phyloP scores from a whole-genome alignment of 2,113 vertebrate species.

The Mustelus asterias region DNA sequence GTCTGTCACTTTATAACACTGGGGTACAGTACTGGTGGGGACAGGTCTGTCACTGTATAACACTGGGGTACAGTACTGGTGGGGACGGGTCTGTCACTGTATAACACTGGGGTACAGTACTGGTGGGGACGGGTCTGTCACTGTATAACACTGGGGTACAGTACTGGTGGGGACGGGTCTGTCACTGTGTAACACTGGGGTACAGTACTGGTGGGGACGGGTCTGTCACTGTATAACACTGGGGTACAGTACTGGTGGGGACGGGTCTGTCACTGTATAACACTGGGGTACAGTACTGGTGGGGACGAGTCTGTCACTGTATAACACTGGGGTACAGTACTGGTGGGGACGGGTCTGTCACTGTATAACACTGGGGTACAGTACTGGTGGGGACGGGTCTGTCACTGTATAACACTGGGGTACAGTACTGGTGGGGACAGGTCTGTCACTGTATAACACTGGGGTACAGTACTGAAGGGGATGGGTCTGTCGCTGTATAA shows the following conservation, averaged over 20 bases:
- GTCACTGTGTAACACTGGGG: not conserved
- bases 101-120: not conserved
- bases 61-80: not conserved
- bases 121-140: not conserved
- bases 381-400: too few relatives aligned
- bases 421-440: too few relatives aligned
- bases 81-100: not conserved
- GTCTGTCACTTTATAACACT: not conserved
- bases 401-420: too few relatives aligned
- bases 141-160: not conserved
- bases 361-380: not conserved
- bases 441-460: too few relatives aligned
- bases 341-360: not conserved
- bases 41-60: too few relatives aligned
- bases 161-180: not conserved
- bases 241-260: conserved; percentile 1
- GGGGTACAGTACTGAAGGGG: too few relatives aligned
- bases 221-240: not conserved
- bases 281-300: not conserved
- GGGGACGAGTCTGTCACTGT: not conserved
- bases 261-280: not conserved
- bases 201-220: not conserved
- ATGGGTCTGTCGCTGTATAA: not conserved
- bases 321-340: not conserved
- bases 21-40: too few relatives aligned